Conservation (phyloP, 1,140 invertebrate species). For the Caenorhabditis tropicalis region DNA sequence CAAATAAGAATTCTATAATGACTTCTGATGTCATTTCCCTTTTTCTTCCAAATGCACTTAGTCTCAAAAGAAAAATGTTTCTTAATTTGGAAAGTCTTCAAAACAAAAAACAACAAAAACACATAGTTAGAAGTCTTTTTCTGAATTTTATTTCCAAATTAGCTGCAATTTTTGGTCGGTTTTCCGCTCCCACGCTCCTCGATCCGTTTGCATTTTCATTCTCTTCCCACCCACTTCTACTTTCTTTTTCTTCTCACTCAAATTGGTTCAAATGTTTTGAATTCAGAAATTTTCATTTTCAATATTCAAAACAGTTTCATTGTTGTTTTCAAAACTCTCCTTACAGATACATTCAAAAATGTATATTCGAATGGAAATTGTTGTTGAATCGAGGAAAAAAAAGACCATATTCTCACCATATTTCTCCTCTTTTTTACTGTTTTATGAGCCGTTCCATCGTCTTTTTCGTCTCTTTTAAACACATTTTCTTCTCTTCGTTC, state of each 20-base stretch:
- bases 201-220: not conserved
- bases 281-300: not conserved
- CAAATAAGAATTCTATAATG: not conserved
- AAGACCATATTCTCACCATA: not conserved
- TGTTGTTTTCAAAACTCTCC: no score
- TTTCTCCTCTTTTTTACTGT: not conserved
- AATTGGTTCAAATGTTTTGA: conserved; percentile 34
- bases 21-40: not conserved
- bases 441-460: not conserved
- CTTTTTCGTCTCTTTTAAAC: not conserved
- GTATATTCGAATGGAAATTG: not conserved
- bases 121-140: not conserved
- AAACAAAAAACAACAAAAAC: not conserved
- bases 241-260: not conserved
- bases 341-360: not conserved
- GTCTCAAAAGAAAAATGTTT: not conserved
- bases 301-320: not conserved
- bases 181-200: conserved; percentile 35
- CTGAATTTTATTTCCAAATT: conserved; percentile 15
- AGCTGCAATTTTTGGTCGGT: conserved; percentile 22
- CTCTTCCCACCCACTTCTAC: not conserved
- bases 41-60: not conserved
- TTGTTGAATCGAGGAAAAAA: not conserved
- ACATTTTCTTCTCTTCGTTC: no score
- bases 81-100: not conserved